Base-by-base conservation (phyloP, 2,888 invertebrate genomes). In the Lithophane leautieri region DNA sequence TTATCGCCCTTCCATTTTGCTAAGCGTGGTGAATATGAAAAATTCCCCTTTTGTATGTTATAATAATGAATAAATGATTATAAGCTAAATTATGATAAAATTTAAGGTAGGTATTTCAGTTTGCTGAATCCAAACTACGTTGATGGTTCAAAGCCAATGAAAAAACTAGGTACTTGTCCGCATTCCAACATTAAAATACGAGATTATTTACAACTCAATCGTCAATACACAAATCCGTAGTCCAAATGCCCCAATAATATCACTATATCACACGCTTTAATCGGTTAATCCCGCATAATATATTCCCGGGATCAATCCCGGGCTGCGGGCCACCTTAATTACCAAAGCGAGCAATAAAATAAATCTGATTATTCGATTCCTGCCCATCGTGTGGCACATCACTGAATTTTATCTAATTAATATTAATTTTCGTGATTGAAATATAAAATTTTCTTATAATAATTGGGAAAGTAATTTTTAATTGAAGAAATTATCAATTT, bases 391-490 rank as follows among this genome's bases (percentile, higher is more conserved):
- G 50, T 56, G 67, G 40, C 70, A 68, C 79, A 73, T 77, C 81
- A 77, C 63, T 68, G 67, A 61, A 52, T 61, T 70, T 72, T 54
- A 70, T 68, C 40, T 76, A 85, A 71, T 73, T 25, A 61, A 74
- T 70, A 52, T 50, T 44, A 44, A 72, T 80, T 54, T 58, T 71
- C 70, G 42, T 63, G 14, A 76, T 85, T 74, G 73, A 78, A 83
- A 76, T 75, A 86, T 74, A 58, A 70, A 70, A 73, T 81, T 56
- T 63, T 67, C 19, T 40, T 25, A 11, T 74, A 78, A 87, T 87
- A 78, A 87, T 87, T 87, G 74, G 73, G 66, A 76, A 78, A 86
- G 75, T 76, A 71, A 76, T 42, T 73, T 85, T 85, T 79, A 79
- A 86, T 85, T 82, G 70, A 52, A n/a, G 11, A 71, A 70, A 78